Conservation (phyloP, 2,113 vertebrate genomes). For the Rhinopomastus cyanomelas region DNA sequence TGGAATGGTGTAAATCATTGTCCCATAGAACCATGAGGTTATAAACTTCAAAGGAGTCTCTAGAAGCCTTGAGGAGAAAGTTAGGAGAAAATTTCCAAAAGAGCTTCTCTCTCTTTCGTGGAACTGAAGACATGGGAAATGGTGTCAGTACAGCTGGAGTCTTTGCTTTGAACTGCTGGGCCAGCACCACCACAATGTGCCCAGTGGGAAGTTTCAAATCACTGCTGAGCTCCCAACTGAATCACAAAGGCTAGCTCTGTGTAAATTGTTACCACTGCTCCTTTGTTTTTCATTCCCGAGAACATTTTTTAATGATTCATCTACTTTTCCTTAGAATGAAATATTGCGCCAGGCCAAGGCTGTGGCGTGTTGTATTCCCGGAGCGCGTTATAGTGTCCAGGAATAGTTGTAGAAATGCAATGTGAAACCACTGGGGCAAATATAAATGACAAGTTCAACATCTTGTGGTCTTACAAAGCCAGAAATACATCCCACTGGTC, state of each 20-base stretch:
- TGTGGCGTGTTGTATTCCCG: background rate
- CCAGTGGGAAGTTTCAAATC: constrained; percentile 1
- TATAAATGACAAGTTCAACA: background rate
- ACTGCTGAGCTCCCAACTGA: background rate
- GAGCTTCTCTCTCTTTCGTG: background rate
- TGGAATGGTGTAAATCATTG: constrained; percentile 18
- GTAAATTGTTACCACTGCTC: background rate
- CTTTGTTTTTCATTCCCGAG: constrained; percentile 27
- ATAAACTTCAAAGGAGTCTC: constrained; percentile 42
- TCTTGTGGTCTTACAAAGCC: background rate
- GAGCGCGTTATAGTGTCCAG: background rate
- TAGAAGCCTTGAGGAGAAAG: background rate
- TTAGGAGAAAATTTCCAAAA: background rate
- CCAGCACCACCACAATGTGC: background rate
- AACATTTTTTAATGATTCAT: constrained; percentile 24
- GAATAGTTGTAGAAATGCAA: background rate
- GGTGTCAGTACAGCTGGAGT: background rate
- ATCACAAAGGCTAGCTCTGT: background rate
- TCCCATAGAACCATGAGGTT: constrained; percentile 8
- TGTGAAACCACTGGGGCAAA: background rate
- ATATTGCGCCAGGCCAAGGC: background rate
- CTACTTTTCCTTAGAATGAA: constrained; percentile 21
- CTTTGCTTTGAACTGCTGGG: constrained; percentile 50
- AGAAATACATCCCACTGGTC: background rate
- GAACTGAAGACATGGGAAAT: constrained; percentile 27